Percentiles rank a stretch among this genome's conserved stretches.
phyloP scores from a whole-genome alignment of 2,888 invertebrate genomes.

The Phorcus lineatus region DNA sequence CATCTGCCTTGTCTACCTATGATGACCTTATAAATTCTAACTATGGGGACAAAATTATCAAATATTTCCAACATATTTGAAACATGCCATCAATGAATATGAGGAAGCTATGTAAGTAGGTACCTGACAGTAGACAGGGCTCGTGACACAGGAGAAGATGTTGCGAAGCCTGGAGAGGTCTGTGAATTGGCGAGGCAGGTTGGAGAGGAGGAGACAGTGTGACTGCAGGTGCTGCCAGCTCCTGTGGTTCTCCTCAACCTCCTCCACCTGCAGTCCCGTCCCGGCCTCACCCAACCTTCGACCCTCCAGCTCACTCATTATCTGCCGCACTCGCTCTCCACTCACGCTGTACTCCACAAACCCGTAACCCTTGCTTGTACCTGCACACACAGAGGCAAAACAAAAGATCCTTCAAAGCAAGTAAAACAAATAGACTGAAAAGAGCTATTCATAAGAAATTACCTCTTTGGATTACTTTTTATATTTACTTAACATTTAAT shows the following conservation, averaged over 20 bases:
- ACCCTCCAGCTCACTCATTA: constrained; percentile 77
- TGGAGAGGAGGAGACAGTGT: constrained; percentile 78
- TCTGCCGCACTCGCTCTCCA: constrained; percentile 77
- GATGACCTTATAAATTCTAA: too few species aligned
- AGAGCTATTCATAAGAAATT: too few species aligned
- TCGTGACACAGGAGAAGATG: constrained; percentile 77
- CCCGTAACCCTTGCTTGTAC: constrained; percentile 78
- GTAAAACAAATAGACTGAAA: too few species aligned
- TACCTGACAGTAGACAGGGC: constrained; percentile 79
- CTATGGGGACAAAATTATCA: too few species aligned
- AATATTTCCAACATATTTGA: too few species aligned
- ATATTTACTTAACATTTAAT: too few species aligned
- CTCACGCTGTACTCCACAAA: constrained; percentile 78
- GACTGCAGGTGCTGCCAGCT: constrained; percentile 77
- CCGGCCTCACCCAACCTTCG: constrained; percentile 72
- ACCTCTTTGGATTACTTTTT: too few species aligned
- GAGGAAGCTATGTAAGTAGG: constrained; percentile 12
- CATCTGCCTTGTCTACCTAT: too few species aligned
- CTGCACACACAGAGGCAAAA: constrained; percentile 71
- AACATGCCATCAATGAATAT: too few species aligned
- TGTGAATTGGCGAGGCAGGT: constrained; percentile 77
- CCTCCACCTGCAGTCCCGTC: constrained; percentile 77
- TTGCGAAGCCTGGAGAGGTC: constrained; percentile 78
- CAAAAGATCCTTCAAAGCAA: too few species aligned
- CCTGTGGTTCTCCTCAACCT: constrained; percentile 76